A percentile compares a stretch with the other conserved stretches of the same genome.
phyloP scores from a whole-genome alignment of 2,888 invertebrate genomes.

The Drosophila monieri region DNA sequence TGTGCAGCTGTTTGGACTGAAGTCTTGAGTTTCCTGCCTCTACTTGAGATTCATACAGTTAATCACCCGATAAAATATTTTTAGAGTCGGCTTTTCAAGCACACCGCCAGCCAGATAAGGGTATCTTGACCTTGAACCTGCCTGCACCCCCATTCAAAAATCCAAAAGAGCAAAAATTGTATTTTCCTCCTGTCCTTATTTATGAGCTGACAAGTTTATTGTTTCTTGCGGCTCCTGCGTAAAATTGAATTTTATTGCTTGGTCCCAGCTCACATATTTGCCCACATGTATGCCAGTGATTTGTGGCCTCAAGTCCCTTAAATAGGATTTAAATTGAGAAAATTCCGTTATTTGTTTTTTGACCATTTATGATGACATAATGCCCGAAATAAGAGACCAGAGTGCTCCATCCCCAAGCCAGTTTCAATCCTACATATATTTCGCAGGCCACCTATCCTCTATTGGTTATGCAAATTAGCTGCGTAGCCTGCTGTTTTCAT shows the following conservation, averaged over 20 bases:
- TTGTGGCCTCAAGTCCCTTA: constrained; percentile 10
- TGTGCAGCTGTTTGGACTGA: constrained; percentile 14
- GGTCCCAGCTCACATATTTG: constrained; percentile 7
- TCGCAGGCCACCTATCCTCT: background rate
- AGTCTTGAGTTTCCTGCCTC: background rate
- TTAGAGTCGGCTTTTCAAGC: constrained; percentile 11
- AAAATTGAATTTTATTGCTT: constrained; percentile 48
- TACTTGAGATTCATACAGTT: constrained; percentile 4
- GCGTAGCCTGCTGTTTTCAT: constrained; percentile 20
- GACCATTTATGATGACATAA: constrained; percentile 46
- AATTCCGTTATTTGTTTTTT: background rate
- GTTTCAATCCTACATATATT: constrained; percentile 15
- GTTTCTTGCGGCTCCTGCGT: constrained; percentile 25
- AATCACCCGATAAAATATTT: constrained; percentile 21
- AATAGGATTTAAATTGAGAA: constrained; percentile 13
- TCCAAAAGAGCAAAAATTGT: constrained; percentile 12
- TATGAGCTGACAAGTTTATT: constrained; percentile 33
- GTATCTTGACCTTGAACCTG: constrained; percentile 11
- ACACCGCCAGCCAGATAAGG: constrained; percentile 9
- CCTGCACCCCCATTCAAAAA: background rate
- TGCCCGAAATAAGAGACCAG: background rate
- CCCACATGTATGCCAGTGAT: constrained; percentile 8
- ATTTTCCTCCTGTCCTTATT: constrained; percentile 40
- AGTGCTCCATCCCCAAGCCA: background rate
- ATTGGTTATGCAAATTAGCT: constrained; percentile 32